A percentile compares a stretch with the other conserved stretches of the same genome.
Evolutionary conservation across 2,113 vertebrate genomes (phyloP).

Genomic region (Oceanodroma tethys): DNA sequence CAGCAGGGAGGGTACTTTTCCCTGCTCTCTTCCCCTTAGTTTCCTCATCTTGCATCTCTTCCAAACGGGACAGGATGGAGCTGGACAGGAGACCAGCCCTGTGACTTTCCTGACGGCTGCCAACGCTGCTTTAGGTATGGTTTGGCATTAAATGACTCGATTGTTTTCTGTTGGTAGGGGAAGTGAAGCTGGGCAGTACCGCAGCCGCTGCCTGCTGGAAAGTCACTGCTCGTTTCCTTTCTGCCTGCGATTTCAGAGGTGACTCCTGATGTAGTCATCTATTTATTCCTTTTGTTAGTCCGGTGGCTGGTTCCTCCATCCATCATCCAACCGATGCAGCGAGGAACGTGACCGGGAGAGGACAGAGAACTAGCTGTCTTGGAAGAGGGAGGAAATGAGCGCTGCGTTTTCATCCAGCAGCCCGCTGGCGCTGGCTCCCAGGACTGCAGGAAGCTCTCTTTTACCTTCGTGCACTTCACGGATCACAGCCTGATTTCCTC

Average conservation of each 20-base stretch:
- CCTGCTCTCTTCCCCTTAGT: neutral
- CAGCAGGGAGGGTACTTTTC: neutral
- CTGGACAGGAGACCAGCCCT: neutral
- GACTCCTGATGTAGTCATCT: neutral
- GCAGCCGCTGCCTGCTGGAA: neutral
- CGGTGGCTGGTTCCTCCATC: neutral
- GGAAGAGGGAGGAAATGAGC: neutral
- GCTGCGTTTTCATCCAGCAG: neutral
- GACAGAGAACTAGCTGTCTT: neutral
- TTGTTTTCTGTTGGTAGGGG: neutral
- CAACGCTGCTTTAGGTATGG: neutral
- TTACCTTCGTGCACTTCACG: neutral
- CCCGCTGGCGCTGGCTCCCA: neutral
- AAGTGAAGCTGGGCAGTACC: neutral
- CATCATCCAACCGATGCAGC: neutral
- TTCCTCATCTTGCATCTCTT: neutral
- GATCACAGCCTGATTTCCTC: neutral
- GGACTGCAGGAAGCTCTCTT: neutral
- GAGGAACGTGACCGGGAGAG: neutral
- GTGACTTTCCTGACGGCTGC: neutral
- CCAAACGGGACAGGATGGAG: accelerated
- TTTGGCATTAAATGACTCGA: neutral
- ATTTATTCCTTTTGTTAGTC: neutral
- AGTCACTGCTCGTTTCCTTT: neutral
- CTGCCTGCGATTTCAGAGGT: neutral